Evolutionary conservation across 2,888 invertebrate species (phyloP).

Genomic region (Leptinotarsa rubiginosa): DNA sequence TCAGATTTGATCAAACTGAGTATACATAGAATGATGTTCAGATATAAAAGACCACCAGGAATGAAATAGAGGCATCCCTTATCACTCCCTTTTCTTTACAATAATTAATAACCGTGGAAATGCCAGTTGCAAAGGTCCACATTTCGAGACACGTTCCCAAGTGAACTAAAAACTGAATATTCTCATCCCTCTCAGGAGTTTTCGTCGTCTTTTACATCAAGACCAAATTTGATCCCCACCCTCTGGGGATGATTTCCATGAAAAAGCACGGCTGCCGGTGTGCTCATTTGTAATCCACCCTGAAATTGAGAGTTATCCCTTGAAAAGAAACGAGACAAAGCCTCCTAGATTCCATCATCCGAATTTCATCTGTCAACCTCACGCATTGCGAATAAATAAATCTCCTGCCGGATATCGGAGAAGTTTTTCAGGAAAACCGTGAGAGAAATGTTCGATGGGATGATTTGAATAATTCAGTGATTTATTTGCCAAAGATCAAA

Average conservation of each 20-base stretch:
- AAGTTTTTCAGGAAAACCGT: background rate
- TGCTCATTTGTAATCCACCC: background rate
- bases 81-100: too few relatives aligned
- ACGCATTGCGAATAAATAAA: conserved; percentile 2
- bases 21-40: too few relatives aligned
- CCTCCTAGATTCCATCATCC: background rate
- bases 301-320: background rate
- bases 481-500: background rate
- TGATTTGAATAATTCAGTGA: conserved; percentile 8
- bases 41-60: too few relatives aligned
- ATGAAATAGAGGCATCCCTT: too few relatives aligned
- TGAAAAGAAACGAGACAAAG: background rate
- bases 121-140: too few relatives aligned
- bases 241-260: background rate
- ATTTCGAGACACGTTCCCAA: too few relatives aligned
- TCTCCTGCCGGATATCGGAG: background rate
- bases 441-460: background rate
- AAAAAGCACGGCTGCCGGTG: background rate
- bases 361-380: conserved; percentile 5
- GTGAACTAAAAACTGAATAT: too few relatives aligned
- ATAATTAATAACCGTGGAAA: too few relatives aligned
- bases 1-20: too few relatives aligned
- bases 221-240: background rate
- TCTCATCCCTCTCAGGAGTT: too few relatives aligned
- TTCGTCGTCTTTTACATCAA: too few relatives aligned